Base-by-base conservation (phyloP, 2,888 invertebrate species). In the Tigriopus californicus region DNA sequence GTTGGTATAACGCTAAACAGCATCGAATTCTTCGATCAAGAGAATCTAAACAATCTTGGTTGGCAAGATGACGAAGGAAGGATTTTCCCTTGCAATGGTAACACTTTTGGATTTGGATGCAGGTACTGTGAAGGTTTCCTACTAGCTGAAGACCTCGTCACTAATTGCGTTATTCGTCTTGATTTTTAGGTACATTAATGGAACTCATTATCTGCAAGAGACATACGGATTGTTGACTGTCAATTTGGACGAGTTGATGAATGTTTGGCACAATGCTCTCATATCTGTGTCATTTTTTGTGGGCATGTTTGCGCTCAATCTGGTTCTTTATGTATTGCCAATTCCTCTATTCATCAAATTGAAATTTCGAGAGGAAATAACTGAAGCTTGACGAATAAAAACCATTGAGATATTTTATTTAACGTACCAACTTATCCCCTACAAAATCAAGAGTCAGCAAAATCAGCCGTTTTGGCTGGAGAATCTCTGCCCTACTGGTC, bases 291-390 rank as follows among this genome's bases (percentile, higher is more conserved):
- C 85, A 0, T 90, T 90, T 67, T 81, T 87, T 0, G 73, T 84
- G 0, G 86, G 85, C 1, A 77, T 88, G 65, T 81, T 85, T 63
- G 76, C 88, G 52, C 76, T 89, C 5, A 90, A 90, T 69, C 81
- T 88, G 69, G 78, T 91, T 62, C 73, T 90, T 58, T 91, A 90
- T 71, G 73, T 89, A 49, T 77, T 90, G 65, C 90, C 90, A 0
- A 71, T 90, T 65, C 89, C 90, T 0, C 80, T 82, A 41, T 85
- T 82, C 68, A 78, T 90, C 13, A 85, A 85, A 67, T 82, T 84
- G 62, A 91, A 91, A 72, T 91, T 90, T 73, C 79, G 87, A 67
- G 85, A 86, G 67, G 81, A 70, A 73, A 44, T 8, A 33, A 8
- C 33, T 5, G 33, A 33, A 8, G 33, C 33, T 33, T 33, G 8